phyloP scores from a whole-genome alignment of 2,797 vertebrate genomes.

The Macropus fuliginosus region DNA sequence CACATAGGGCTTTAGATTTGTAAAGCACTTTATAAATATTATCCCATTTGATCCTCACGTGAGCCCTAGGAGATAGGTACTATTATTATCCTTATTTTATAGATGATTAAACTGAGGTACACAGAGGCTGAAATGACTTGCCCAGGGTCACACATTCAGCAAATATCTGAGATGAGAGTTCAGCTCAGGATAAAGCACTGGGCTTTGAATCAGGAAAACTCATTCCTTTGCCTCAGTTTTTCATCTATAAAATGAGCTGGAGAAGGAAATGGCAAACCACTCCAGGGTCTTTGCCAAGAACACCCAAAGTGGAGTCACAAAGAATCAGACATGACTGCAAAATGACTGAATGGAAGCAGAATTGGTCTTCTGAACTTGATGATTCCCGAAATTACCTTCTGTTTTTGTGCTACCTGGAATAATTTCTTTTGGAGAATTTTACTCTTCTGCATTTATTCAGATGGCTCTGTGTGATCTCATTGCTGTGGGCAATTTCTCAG shows the following conservation, averaged over 20 bases:
- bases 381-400: neutral
- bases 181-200: too few relatives aligned
- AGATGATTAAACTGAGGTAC: neutral
- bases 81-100: neutral
- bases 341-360: too few relatives aligned
- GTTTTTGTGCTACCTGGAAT: neutral
- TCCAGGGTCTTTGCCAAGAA: too few relatives aligned
- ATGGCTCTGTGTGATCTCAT: neutral
- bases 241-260: too few relatives aligned
- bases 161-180: neutral
- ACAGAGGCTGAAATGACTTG: neutral
- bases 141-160: neutral
- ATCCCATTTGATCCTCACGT: neutral
- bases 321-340: neutral
- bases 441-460: neutral
- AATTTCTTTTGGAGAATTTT: neutral
- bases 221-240: too few relatives aligned
- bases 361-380: neutral
- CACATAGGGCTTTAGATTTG: neutral
- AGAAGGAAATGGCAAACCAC: too few relatives aligned
- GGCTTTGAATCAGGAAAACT: too few relatives aligned
- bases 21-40: neutral
- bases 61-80: neutral
- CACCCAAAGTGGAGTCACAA: neutral
- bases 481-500: neutral